Base-by-base conservation (phyloP, 2,888 invertebrate genomes). In the Metopia argyrocephala region DNA sequence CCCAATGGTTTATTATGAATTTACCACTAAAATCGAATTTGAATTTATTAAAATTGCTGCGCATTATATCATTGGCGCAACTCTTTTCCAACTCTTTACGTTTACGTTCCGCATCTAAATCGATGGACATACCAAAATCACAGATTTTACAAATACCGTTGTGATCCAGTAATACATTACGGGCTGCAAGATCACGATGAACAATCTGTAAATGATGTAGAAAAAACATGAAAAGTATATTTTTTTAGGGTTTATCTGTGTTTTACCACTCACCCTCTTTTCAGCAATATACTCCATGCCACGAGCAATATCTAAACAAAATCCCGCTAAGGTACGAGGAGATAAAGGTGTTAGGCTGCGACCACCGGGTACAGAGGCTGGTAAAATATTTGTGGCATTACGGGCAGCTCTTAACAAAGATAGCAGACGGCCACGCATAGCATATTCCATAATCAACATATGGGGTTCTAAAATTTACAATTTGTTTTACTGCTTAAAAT, bases 131-230 rank as follows among this genome's bases (percentile, higher is more conserved):
- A 76, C 96, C 96, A 89, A 96, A 96, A 91, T 96, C 96, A 2
- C 96, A 96, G 83, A 96, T 95, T 92, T 96, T 96, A 90, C 96
- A 96, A 78, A 95, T 92, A 88, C 96, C 96, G 90, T 96, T 95
- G 90, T 96, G 95, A 88, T 95, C 95, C 5, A 96, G 94, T 15
- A 96, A 91, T 20, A 96, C 93, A 89, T 96, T 96, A 68, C 96
- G 93, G 0, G 96, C 95, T 0, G 96, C 96, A 66, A 96, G 90
- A 90, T 96, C 96, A 15, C 96, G 93, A 89, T 96, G 96, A 15
- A 96, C 95, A 85, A 96, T 94, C 96, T 96, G 91, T 1, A 91
- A 91, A 31, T 31, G 31, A 31, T 6, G 31, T 31, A 6, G 31
- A 9, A n/a, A n/a, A n/a, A n/a, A n/a, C 52, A 52, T 23, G 0